Percentiles rank a stretch among this genome's conserved stretches.
Conservation (phyloP, 2,113 vertebrate species). For the Salvelinus sp. region DNA sequence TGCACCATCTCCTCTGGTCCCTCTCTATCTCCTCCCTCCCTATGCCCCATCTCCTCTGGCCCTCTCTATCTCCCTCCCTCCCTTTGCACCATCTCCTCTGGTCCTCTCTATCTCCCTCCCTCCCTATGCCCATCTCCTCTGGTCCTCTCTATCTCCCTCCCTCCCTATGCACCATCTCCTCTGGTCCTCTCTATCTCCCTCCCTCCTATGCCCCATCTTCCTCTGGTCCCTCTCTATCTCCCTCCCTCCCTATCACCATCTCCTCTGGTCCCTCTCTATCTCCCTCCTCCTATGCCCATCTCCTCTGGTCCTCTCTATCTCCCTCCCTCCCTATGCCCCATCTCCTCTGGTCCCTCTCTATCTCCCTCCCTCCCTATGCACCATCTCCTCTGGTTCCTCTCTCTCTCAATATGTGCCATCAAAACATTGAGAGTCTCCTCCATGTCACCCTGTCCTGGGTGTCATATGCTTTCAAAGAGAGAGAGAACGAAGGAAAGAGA, state of each 20-base stretch:
- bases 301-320: background rate
- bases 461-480: constrained; percentile 4
- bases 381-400: constrained; percentile 11
- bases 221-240: background rate
- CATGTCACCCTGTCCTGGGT: constrained; percentile 13
- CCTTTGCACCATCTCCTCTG: constrained; percentile 13
- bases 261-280: background rate
- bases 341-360: constrained; percentile 18
- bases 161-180: constrained; percentile 12
- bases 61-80: background rate
- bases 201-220: constrained; percentile 9
- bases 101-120: background rate
- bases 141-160: background rate
- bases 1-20: constrained; percentile 15
- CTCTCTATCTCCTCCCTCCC: background rate
- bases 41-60: constrained; percentile 16
- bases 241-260: constrained; percentile 1
- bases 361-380: constrained; percentile 13
- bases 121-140: constrained; percentile 11
- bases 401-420: constrained; percentile 16
- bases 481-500: background rate
- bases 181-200: background rate
- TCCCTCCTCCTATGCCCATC: constrained; percentile 1
- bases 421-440: constrained; percentile 28
- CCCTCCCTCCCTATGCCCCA: constrained; percentile 10